Base-by-base conservation (phyloP, 1,140 invertebrate species). In the Drosophila insularis region DNA sequence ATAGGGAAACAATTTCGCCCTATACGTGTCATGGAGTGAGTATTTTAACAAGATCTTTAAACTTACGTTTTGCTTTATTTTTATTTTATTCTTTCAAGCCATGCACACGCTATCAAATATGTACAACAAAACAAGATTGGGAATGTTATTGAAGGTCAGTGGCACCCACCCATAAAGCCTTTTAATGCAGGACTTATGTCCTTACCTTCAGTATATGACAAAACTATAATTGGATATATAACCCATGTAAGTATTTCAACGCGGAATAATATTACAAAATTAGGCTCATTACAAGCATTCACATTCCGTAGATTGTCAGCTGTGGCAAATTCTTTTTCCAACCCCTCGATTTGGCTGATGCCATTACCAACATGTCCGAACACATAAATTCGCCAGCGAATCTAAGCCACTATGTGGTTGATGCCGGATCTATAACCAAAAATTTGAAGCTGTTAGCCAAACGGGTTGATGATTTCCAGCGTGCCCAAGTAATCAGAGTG, bases 1-100 rank as follows among this genome's bases (percentile, higher is more conserved):
- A 94, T 94, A 23, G 78, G 94, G 4, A 92, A 92, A 37, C 56
- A 91, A 1, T 76, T 74, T 1, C 93, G 95, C 23, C 80, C 86
- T 0, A 91, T 96, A 23, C 90, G 92, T 7, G 82, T 95, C 8
- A 92, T 93, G 70, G 73, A 89, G 67, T 90, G 81, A 67, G 71
- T 75, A 4, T 4, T 14, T 4, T 0, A 2, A 1, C 10, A 37
- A 13, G 17, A n/a, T 0, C 11, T 21, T 46, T 46, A 0, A 46
- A 3, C 1, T 2, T n/a, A n/a, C n/a, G n/a, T n/a, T n/a, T 8
- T 32, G 7, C 17, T 4, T 46, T 3, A 65, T 62, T 23, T 8
- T n/a, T 11, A 1, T 43, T 14, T 35, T 56, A 39, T n/a, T 1
- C 0, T 27, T 69, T 79, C 17, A 3, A 91, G 90, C 5, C 63